Conservation (phyloP, 2,113 vertebrate species). For the Ahaetulla prasina region DNA sequence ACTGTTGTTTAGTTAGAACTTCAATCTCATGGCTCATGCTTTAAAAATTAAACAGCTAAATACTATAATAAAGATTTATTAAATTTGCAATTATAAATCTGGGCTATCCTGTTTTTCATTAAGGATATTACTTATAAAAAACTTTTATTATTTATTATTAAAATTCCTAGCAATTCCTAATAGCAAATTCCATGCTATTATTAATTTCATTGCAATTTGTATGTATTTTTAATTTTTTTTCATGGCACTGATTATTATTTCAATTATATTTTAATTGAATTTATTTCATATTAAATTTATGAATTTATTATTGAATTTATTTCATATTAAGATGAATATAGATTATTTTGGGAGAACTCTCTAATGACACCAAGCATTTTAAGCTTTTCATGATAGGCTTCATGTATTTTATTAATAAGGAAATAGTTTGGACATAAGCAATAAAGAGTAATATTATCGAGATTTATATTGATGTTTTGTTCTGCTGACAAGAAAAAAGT, state of each 20-base stretch:
- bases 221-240: not conserved
- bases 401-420: not conserved
- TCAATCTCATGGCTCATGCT: not conserved
- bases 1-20: not conserved
- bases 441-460: not conserved
- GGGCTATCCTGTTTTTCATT: not conserved
- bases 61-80: not conserved
- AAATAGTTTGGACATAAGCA: not conserved
- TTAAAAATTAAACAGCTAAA: not conserved
- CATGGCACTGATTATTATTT: not conserved
- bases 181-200: not conserved
- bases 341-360: not conserved
- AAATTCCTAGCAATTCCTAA: not conserved
- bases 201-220: not conserved
- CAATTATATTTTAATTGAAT: not conserved
- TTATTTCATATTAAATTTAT: not conserved
- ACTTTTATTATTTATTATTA: rapidly evolving
- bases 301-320: too few species aligned
- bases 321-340: not conserved
- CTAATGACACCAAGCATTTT: not conserved
- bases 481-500: constrained; percentile 20
- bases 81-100: not conserved
- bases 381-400: not conserved
- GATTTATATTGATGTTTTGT: not conserved
- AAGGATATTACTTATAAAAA: not conserved